Evolutionary conservation across 2,888 invertebrate species (phyloP).

Genomic region (Ophion costatus): DNA sequence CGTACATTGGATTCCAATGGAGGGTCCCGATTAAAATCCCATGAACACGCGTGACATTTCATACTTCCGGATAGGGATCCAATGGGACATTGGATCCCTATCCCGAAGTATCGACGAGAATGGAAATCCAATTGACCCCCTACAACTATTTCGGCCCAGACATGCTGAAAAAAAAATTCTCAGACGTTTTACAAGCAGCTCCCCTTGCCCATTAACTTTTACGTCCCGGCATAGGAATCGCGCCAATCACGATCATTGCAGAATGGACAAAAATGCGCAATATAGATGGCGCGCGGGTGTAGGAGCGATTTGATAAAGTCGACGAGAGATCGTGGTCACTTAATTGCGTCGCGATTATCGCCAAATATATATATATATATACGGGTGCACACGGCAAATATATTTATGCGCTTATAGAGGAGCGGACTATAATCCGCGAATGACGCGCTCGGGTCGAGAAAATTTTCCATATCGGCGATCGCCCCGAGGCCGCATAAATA

Average conservation of each 20-base stretch:
- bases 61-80: too few species aligned
- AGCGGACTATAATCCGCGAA: slow-evolving; percentile 18
- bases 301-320: slow-evolving; percentile 25
- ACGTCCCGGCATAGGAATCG: not conserved
- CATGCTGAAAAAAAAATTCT: too few species aligned
- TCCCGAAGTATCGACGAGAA: too few species aligned
- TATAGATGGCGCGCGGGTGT: slow-evolving; percentile 1
- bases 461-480: slow-evolving; percentile 68
- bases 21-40: too few species aligned
- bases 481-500: slow-evolving; percentile 71
- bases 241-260: slow-evolving; percentile 1
- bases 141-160: too few species aligned
- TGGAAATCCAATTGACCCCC: too few species aligned
- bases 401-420: slow-evolving; percentile 31
- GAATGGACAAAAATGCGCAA: slow-evolving; percentile 9
- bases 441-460: slow-evolving; percentile 52
- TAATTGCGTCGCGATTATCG: slow-evolving; percentile 44
- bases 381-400: slow-evolving; percentile 15
- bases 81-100: too few species aligned
- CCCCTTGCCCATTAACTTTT: slow-evolving; percentile 1
- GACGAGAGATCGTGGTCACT: slow-evolving; percentile 35
- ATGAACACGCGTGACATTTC: too few species aligned
- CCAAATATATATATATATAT: not conserved
- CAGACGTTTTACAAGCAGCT: not conserved
- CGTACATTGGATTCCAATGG: too few species aligned